Evolutionary conservation across 2,888 invertebrate genomes (phyloP).

Genomic region (Machimus rusticus): DNA sequence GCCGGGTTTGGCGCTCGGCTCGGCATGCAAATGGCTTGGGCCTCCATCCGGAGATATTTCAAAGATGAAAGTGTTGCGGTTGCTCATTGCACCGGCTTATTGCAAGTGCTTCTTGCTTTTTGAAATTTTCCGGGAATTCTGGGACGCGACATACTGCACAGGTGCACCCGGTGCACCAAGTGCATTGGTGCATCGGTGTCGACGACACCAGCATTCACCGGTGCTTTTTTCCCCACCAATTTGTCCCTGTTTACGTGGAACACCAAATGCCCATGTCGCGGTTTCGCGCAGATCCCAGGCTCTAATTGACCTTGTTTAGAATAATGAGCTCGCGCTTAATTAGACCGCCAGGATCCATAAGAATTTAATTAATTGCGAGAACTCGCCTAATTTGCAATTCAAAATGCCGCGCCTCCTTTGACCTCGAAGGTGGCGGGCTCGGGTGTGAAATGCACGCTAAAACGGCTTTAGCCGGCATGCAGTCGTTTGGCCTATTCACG

Average conservation of each 20-base stretch:
- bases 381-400: conserved; percentile 27
- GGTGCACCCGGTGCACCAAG: not conserved
- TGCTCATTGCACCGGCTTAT: not conserved
- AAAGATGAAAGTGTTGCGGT: not conserved
- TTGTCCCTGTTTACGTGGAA: not conserved
- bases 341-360: conserved; percentile 17
- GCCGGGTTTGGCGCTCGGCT: not conserved
- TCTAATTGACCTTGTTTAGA: conserved; percentile 31
- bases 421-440: not conserved
- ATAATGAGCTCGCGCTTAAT: conserved; percentile 17
- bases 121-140: not conserved
- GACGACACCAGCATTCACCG: not conserved
- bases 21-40: not conserved
- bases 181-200: not conserved
- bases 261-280: not conserved
- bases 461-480: not conserved
- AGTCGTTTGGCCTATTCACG: not conserved
- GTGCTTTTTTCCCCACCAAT: not conserved
- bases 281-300: not conserved
- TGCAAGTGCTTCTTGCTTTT: not conserved
- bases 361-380: conserved; percentile 28
- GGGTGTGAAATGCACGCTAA: not conserved
- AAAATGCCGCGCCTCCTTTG: conserved; percentile 2
- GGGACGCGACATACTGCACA: not conserved
- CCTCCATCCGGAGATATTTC: not conserved